These are phyloP conservation scores for Ochotona princeps DNA, from an alignment of 2,113 vertebrate genomes.

Conservation along the genomic window DNA sequence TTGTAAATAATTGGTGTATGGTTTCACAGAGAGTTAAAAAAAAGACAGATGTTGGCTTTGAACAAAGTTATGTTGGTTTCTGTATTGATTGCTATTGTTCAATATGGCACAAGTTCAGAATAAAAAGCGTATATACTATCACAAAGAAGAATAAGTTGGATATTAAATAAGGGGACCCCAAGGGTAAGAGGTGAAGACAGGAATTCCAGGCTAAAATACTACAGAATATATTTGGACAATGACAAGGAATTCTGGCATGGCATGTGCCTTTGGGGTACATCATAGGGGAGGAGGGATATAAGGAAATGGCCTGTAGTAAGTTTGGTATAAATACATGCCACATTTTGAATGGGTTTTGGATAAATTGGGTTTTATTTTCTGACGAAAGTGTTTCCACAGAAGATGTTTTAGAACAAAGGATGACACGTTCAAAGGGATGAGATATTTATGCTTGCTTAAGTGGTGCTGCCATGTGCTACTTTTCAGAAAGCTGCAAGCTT, in stretches of 20 bases:
- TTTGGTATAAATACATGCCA: neutral
- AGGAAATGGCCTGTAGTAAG: neutral
- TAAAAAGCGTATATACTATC: neutral
- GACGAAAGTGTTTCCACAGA: neutral
- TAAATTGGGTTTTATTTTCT: constrained; percentile 8
- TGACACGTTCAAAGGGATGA: constrained; percentile 19
- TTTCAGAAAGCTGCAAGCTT: neutral
- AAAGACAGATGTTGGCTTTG: neutral
- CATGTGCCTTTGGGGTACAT: neutral
- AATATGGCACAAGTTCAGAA: neutral
- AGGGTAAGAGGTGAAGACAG: neutral
- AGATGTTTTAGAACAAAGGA: neutral
- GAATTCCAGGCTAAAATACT: constrained; percentile 28
- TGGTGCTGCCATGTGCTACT: neutral
- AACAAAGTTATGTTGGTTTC: neutral
- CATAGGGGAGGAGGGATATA: neutral
- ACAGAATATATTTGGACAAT: neutral
- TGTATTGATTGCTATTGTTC: neutral
- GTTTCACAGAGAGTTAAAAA: neutral
- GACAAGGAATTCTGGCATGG: neutral
- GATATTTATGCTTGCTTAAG: neutral
- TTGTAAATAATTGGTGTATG: neutral
- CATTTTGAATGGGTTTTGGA: constrained; percentile 15
- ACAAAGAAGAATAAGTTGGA: constrained; percentile 18
- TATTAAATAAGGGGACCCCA: neutral